phyloP scores from a whole-genome alignment of 2,888 invertebrate species.

The Ophion obscuratus region DNA sequence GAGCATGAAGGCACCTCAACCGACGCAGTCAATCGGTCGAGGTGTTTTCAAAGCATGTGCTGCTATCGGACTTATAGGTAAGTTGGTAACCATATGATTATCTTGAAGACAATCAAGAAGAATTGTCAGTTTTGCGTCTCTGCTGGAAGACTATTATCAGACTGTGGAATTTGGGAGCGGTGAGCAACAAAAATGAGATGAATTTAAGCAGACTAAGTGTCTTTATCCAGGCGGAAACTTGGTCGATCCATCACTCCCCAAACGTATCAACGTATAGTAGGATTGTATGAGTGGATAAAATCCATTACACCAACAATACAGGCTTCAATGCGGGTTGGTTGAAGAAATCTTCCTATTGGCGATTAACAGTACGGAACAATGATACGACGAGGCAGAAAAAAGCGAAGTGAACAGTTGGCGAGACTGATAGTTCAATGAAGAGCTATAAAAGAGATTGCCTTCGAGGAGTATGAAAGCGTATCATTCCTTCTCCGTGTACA shows the following conservation, averaged over 20 bases:
- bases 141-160: neutral
- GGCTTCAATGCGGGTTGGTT: conserved; percentile 29
- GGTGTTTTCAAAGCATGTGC: no score
- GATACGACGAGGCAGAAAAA: conserved; percentile 26
- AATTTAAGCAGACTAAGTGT: neutral
- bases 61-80: no score
- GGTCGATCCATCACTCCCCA: conserved; percentile 10
- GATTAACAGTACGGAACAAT: conserved; percentile 60
- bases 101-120: neutral
- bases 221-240: conserved; percentile 22
- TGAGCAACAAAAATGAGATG: neutral
- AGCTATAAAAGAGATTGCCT: conserved; percentile 54
- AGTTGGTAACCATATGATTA: neutral
- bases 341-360: conserved; percentile 36
- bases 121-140: neutral
- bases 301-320: conserved; percentile 1
- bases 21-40: no score
- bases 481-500: conserved; percentile 32
- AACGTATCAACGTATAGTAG: conserved; percentile 64
- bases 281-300: conserved; percentile 70
- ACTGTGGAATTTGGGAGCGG: neutral
- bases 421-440: conserved; percentile 65
- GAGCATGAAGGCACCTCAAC: no score
- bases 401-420: conserved; percentile 45
- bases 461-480: conserved; percentile 54